Base-by-base conservation (phyloP, 2,888 invertebrate species). In the Argyresthia goedartella region DNA sequence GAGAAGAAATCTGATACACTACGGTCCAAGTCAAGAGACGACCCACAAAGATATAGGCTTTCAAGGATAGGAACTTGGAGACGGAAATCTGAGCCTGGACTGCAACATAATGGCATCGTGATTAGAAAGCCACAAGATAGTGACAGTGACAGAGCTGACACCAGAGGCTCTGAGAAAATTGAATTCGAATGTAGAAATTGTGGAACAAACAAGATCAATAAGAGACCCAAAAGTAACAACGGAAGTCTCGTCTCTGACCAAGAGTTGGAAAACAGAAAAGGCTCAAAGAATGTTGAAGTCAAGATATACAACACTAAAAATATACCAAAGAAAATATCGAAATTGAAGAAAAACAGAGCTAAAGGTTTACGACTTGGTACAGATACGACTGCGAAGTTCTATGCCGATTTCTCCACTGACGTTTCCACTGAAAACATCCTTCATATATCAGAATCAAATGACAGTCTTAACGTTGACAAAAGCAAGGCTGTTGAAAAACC, bases 61-160 rank as follows among this genome's bases (percentile, higher is more conserved):
- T 81, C 84, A 13, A 86, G 81, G 72, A 89, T 92, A 61, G 89
- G 90, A 8, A 91, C 89, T 53, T 92, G 92, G 92, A 80, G 92
- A 63, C 74, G 92, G 58, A 92, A 92, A 69, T 92, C 92, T 11
- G 93, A 92, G 70, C 93, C 92, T 1, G 90, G 91, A n/a, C 71
- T 89, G 51, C 84, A 80, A 55, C 85, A 84, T 60, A 84, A 82
- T 54, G 69, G 69, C 39, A 64, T 77, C 8, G 61, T 79, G 42
- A 57, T 66, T 8, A 85, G 80, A 53, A 84, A 75, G 63, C 66
- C 69, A 49, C 73, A 73, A 59, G 81, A 84, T 9, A 78, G 76
- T 62, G 81, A 81, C 51, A 71, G 63, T 43, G 82, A 82, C 56
- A 77, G 60, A 60, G 64, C 60, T 49, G 81, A 81, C 51, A 53